A percentile compares a stretch with the other conserved stretches of the same genome.
Evolutionary conservation across 1,140 invertebrate species (phyloP).

Genomic region (Drosophila baimaii): DNA sequence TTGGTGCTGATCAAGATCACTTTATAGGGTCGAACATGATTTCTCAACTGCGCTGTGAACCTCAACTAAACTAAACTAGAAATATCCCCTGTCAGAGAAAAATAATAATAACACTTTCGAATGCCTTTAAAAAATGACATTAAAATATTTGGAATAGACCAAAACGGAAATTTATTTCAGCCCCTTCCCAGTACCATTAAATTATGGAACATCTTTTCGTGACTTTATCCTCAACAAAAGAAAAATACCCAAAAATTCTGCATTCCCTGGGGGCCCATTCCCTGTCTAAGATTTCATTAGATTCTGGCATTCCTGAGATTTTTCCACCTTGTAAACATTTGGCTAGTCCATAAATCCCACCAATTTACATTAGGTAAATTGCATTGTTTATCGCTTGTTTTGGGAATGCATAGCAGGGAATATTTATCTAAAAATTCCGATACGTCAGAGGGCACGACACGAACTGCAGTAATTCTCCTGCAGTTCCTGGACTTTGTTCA

Average conservation of each 20-base stretch:
- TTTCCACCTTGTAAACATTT: conserved; percentile 26
- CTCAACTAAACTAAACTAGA: too few relatives aligned
- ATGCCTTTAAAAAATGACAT: not conserved
- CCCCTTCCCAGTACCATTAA: not conserved
- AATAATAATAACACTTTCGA: not conserved
- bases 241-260: conserved; percentile 13
- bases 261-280: conserved; percentile 1
- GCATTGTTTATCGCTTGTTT: conserved; percentile 50
- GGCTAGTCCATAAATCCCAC: conserved; percentile 44
- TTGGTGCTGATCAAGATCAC: not conserved
- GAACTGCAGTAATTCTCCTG: conserved; percentile 26
- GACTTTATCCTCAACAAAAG: not conserved
- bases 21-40: too few relatives aligned
- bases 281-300: conserved; percentile 6
- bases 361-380: conserved; percentile 45
- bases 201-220: conserved; percentile 1
- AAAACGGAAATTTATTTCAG: not conserved
- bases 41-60: too few relatives aligned
- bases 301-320: conserved; percentile 17
- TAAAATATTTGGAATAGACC: not conserved
- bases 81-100: too few relatives aligned
- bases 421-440: conserved; percentile 38
- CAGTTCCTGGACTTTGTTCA: conserved; percentile 54
- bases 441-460: conserved; percentile 40
- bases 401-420: conserved; percentile 23